A percentile compares a stretch with the other conserved stretches of the same genome.
Evolutionary conservation across 2,888 invertebrate genomes (phyloP).

Genomic region (Bugula neritina): DNA sequence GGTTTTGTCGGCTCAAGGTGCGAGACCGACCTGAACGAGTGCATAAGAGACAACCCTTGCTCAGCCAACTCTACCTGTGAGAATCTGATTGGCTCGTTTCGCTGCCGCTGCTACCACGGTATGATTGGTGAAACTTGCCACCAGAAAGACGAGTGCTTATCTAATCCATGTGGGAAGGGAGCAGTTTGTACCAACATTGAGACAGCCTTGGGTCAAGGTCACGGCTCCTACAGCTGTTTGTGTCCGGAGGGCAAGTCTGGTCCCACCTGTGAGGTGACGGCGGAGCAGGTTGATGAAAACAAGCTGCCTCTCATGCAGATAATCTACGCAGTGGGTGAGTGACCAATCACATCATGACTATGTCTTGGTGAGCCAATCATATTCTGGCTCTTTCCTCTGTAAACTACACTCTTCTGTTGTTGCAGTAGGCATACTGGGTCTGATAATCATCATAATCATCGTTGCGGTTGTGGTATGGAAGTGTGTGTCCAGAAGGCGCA

Average conservation of each 20-base stretch:
- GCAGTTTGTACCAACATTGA: background rate
- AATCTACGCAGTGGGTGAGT: constrained; percentile 4
- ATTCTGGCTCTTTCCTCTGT: too few species aligned
- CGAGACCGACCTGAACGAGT: constrained; percentile 5
- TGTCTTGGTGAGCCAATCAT: too few species aligned
- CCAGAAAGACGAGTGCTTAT: constrained; percentile 2
- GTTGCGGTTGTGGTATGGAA: background rate
- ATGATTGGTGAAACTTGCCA: background rate
- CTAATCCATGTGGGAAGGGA: background rate
- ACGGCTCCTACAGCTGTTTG: background rate
- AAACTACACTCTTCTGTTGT: too few species aligned
- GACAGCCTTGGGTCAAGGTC: background rate
- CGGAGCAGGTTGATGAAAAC: background rate
- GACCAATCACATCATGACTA: background rate
- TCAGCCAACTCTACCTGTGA: constrained; percentile 9
- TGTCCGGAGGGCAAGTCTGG: background rate
- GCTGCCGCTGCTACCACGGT: background rate
- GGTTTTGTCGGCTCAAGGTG: background rate
- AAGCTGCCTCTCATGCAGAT: background rate
- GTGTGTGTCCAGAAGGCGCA: background rate
- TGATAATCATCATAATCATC: background rate
- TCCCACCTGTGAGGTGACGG: background rate
- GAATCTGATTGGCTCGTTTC: background rate
- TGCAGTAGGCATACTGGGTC: background rate
- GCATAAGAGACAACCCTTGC: constrained; percentile 12